These are phyloP conservation scores for Eupsilia transversa DNA, from an alignment of 2,888 invertebrate genomes.

Conservation along the genomic window DNA sequence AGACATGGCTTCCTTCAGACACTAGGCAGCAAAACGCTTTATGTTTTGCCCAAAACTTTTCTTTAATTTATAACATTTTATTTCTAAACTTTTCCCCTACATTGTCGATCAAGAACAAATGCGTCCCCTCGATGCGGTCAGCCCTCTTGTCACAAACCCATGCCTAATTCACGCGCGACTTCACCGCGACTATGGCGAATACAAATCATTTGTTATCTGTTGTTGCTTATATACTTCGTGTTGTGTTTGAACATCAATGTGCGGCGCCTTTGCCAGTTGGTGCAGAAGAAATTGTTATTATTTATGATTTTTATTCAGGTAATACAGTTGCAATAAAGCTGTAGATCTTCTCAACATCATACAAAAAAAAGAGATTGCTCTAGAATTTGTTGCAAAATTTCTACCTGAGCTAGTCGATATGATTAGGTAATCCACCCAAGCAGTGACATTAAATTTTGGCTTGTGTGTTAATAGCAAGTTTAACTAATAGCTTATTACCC, in stretches of 20 bases:
- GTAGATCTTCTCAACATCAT: background rate
- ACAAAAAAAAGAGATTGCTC: background rate
- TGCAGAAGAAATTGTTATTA: conserved; percentile 45
- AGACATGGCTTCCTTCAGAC: too few species aligned
- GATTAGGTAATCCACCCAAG: background rate
- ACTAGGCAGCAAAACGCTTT: too few species aligned
- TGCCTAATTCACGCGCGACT: conserved; percentile 71
- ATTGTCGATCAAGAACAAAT: conserved; percentile 54
- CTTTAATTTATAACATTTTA: conserved; percentile 17
- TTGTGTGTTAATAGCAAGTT: background rate
- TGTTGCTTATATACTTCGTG: conserved; percentile 65
- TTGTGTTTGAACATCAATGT: conserved; percentile 61
- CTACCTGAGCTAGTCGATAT: background rate
- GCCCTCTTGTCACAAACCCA: conserved; percentile 70
- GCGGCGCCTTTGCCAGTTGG: conserved; percentile 59
- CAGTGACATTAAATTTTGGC: background rate
- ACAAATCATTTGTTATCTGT: conserved; percentile 77
- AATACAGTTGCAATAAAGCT: conserved; percentile 21
- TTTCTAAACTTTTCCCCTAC: conserved; percentile 53
- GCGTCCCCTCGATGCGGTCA: conserved; percentile 68
- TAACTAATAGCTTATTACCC: background rate
- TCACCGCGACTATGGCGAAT: conserved; percentile 68
- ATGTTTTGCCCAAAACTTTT: background rate
- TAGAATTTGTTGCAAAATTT: background rate
- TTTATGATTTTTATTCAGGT: conserved; percentile 30